These are phyloP conservation scores for Creontiades dilutus DNA, from an alignment of 2,888 invertebrate genomes.

Conservation along the genomic window DNA sequence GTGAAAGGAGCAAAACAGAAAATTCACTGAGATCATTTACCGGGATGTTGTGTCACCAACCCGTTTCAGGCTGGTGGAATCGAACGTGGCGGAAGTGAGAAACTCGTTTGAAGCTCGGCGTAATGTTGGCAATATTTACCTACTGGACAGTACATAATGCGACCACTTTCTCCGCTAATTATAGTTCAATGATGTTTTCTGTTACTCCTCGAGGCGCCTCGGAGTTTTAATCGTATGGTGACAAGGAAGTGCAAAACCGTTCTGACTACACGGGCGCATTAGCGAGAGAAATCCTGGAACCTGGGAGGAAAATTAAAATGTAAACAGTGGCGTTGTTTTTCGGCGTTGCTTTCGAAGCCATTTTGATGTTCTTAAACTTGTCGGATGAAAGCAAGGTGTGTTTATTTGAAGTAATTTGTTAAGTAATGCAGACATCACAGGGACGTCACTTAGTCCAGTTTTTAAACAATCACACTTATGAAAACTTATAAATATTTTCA, in stretches of 20 bases:
- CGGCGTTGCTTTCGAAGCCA: no score
- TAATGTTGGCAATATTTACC: constrained; percentile 1
- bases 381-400: no score
- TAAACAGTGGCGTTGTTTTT: neutral
- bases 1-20: constrained; percentile 44
- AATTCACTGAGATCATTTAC: constrained; percentile 32
- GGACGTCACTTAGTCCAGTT: no score
- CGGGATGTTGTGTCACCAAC: constrained; percentile 58
- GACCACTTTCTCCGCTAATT: constrained; percentile 35
- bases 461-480: no score
- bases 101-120: neutral
- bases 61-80: neutral
- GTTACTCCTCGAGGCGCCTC: no score
- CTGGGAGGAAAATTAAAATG: neutral
- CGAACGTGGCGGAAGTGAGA: neutral
- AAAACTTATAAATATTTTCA: no score
- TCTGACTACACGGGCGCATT: neutral
- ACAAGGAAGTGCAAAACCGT: no score
- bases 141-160: neutral
- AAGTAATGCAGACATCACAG: no score
- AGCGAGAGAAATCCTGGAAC: neutral
- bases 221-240: no score
- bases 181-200: neutral
- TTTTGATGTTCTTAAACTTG: no score
- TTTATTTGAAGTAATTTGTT: no score